Percentiles rank a stretch among this genome's conserved stretches.
These are phyloP conservation scores for Vidua macroura DNA, from an alignment of 2,113 vertebrate species.

Conservation along the genomic window DNA sequence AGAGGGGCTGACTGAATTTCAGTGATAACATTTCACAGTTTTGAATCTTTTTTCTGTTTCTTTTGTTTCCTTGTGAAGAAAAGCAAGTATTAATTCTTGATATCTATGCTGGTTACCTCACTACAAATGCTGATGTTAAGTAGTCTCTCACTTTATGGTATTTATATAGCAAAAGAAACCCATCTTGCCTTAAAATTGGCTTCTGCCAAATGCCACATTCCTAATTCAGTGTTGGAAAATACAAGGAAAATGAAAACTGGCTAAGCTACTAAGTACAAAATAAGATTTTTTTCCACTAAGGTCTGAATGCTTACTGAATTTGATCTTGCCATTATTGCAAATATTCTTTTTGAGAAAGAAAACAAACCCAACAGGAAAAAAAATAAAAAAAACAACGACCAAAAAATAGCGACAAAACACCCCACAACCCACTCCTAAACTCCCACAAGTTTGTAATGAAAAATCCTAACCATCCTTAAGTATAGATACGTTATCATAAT, in stretches of 20 bases:
- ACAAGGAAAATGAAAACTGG: not conserved
- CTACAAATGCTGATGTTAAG: not conserved
- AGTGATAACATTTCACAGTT: not conserved
- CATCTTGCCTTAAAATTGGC: not conserved
- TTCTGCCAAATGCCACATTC: not conserved
- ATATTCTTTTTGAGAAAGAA: not conserved
- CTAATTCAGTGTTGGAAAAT: not conserved
- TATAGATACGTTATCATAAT: fast-evolving
- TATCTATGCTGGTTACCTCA: not conserved
- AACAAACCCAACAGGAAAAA: not conserved
- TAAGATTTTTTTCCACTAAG: not conserved
- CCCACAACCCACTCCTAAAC: fast-evolving
- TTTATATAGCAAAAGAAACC: not conserved
- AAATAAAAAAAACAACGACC: not conserved
- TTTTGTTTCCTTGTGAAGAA: not conserved
- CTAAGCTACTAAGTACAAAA: not conserved
- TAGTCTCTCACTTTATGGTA: not conserved
- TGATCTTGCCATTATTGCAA: not conserved
- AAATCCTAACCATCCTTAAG: fast-evolving
- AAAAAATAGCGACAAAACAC: not conserved
- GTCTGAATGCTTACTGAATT: not conserved
- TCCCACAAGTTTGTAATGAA: not conserved
- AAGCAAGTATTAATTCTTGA: not conserved
- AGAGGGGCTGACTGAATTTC: not conserved
- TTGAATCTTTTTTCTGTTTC: not conserved